These are phyloP conservation scores for Chesias legatella DNA, from an alignment of 2,888 invertebrate genomes.

Conservation along the genomic window DNA sequence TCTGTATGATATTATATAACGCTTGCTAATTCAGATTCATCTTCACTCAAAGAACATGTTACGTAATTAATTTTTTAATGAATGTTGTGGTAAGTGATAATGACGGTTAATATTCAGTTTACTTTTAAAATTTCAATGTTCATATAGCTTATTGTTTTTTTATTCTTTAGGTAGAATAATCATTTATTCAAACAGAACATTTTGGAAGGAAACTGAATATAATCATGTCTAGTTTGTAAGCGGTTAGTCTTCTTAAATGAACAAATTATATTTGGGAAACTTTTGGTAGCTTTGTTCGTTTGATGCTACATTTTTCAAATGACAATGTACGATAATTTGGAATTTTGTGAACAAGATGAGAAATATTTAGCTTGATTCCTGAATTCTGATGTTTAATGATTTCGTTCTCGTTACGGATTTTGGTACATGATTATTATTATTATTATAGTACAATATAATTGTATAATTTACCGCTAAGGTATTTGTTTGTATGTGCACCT, in stretches of 20 bases:
- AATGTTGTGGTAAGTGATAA: conserved; percentile 15
- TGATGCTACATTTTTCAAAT: no score
- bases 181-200: neutral
- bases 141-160: conserved; percentile 4
- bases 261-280: neutral
- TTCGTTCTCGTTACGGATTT: no score
- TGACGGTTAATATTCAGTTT: conserved; percentile 13
- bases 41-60: conserved; percentile 2
- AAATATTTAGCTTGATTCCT: no score
- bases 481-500: conserved; percentile 1
- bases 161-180: neutral
- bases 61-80: conserved; percentile 7
- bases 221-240: conserved; percentile 6
- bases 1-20: neutral
- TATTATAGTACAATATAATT: conserved; percentile 7
- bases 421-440: neutral
- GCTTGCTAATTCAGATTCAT: neutral
- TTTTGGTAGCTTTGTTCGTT: no score
- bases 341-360: no score
- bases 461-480: conserved; percentile 3
- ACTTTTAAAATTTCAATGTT: conserved; percentile 16
- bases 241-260: conserved; percentile 57
- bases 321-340: no score
- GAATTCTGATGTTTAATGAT: no score
- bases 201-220: conserved; percentile 10